Evolutionary conservation across 2,113 vertebrate genomes (phyloP).

Genomic region (Galemys pyrenaicus): DNA sequence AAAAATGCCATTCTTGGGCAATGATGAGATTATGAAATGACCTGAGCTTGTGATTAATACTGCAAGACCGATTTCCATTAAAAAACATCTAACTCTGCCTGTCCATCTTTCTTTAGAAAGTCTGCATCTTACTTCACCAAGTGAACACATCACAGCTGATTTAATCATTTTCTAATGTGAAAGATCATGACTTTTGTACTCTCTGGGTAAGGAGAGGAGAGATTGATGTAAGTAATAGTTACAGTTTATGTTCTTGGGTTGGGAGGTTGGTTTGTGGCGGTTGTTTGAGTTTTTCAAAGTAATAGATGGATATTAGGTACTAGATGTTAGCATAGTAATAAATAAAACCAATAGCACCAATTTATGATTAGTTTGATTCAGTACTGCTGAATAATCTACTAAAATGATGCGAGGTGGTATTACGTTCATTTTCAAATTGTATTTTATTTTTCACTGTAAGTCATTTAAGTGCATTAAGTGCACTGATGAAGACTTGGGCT

Average conservation of each 20-base stretch:
- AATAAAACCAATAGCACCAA: background rate
- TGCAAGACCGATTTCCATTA: background rate
- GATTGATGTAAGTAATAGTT: background rate
- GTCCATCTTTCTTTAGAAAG: background rate
- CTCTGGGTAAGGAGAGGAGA: slow-evolving; percentile 24
- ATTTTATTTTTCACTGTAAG: background rate
- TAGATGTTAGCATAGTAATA: background rate
- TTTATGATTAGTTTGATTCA: background rate
- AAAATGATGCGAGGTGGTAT: background rate
- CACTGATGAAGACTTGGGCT: background rate
- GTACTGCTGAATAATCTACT: background rate
- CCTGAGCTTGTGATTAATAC: background rate
- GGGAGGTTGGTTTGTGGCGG: background rate
- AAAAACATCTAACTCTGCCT: background rate
- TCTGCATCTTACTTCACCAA: background rate
- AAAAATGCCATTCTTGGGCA: background rate
- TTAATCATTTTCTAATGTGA: background rate
- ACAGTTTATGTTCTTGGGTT: background rate
- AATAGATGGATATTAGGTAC: background rate
- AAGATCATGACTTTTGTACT: background rate
- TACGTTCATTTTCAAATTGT: background rate
- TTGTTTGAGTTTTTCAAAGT: background rate
- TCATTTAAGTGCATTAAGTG: background rate
- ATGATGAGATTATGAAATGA: background rate
- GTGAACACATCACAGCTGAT: background rate